Evolutionary conservation across 2,888 invertebrate genomes (phyloP).

Genomic region (Heliconius aoede): DNA sequence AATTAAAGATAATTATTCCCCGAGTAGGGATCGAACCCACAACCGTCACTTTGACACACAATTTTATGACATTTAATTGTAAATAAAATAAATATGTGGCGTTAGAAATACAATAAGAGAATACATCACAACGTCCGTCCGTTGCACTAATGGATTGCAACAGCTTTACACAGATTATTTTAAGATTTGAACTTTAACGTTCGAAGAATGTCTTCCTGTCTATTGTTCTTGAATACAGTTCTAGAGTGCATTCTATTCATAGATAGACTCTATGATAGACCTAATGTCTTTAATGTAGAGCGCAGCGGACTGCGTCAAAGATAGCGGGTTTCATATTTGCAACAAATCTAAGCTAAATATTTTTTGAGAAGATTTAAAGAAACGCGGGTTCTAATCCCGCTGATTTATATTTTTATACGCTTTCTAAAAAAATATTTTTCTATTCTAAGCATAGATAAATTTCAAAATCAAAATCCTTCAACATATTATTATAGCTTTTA

Average conservation of each 20-base stretch:
- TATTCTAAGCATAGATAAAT: too few relatives aligned
- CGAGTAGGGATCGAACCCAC: not conserved
- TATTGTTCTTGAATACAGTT: constrained; percentile 51
- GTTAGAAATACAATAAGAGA: not conserved
- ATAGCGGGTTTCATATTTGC: not conserved
- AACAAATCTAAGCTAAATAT: not conserved
- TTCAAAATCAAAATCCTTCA: too few relatives aligned
- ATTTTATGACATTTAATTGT: not conserved
- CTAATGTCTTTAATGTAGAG: not conserved
- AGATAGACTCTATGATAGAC: constrained; percentile 8
- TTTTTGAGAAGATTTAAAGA: not conserved
- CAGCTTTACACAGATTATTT: constrained; percentile 69
- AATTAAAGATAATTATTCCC: not conserved
- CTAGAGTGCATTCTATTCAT: constrained; percentile 18
- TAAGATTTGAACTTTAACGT: constrained; percentile 55
- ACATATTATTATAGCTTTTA: too few relatives aligned
- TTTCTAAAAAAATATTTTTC: not conserved
- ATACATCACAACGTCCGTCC: constrained; percentile 28
- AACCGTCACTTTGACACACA: not conserved
- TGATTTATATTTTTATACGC: not conserved
- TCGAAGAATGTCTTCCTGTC: constrained; percentile 55
- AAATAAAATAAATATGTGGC: not conserved
- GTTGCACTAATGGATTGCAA: constrained; percentile 31
- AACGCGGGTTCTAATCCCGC: not conserved
- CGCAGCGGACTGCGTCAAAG: not conserved